These are phyloP conservation scores for Sardina pilchardus DNA, from an alignment of 2,113 vertebrate species.

Conservation along the genomic window DNA sequence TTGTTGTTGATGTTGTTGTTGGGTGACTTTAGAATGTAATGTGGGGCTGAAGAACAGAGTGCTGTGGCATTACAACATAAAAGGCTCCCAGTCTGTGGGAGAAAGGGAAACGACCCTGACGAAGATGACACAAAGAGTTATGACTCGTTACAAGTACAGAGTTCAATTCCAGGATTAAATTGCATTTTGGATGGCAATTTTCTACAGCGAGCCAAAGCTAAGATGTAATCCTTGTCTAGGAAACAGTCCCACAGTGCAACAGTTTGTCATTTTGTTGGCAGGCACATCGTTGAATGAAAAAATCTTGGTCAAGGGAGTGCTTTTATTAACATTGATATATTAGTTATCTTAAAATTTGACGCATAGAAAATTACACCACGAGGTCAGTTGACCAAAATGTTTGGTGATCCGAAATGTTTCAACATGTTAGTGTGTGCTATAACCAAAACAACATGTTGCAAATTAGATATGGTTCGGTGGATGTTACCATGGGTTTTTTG, in stretches of 20 bases:
- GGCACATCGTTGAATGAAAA: background rate
- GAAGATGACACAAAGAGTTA: background rate
- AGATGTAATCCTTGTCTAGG: background rate
- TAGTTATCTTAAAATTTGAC: background rate
- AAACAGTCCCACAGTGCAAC: background rate
- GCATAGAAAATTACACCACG: background rate
- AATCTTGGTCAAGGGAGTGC: background rate
- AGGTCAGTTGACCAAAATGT: background rate
- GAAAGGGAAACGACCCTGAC: background rate
- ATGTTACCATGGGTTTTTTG: conserved; percentile 91
- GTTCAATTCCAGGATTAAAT: background rate
- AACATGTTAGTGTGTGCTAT: background rate
- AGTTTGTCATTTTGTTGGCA: background rate
- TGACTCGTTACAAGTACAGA: background rate
- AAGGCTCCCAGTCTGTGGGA: background rate
- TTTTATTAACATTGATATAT: background rate
- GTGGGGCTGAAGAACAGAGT: background rate
- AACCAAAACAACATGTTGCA: background rate
- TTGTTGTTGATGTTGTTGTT: background rate
- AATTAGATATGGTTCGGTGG: background rate
- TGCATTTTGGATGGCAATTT: background rate
- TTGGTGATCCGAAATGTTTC: background rate
- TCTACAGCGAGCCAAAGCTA: background rate
- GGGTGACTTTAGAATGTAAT: background rate
- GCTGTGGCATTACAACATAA: background rate